These are phyloP conservation scores for Leptoteleia sp. DNA, from an alignment of 1,140 invertebrate species.

Conservation along the genomic window DNA sequence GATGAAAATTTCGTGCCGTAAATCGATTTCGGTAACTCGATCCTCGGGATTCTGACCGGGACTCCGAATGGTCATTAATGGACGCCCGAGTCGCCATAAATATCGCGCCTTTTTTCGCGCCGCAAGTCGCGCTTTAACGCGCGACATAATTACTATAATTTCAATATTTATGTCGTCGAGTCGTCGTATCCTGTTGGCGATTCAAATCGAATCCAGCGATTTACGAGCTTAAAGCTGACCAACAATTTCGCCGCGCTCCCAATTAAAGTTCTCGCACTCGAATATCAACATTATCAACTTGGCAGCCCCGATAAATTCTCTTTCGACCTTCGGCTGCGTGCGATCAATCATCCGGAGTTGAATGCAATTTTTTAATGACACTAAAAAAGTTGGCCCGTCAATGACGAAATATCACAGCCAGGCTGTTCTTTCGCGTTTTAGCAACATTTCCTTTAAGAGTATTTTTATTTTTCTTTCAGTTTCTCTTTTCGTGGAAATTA, in stretches of 20 bases:
- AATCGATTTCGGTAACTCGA: conserved; percentile 48
- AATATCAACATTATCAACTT: conserved; percentile 12
- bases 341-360: background rate
- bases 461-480: no score
- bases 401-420: no score
- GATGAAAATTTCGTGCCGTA: conserved; percentile 7
- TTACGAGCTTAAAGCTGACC: conserved; percentile 2
- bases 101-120: conserved; percentile 19
- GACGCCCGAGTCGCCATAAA: conserved; percentile 8
- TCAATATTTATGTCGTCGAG: conserved; percentile 20
- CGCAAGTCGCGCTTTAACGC: conserved; percentile 5
- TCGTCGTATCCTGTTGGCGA: conserved; percentile 9
- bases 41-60: conserved; percentile 14
- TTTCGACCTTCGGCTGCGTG: no score
- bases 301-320: background rate
- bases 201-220: conserved; percentile 12
- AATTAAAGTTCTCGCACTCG: no score
- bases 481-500: no score
- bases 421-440: no score
- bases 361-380: background rate
- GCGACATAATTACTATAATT: conserved; percentile 33
- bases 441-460: no score
- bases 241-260: conserved; percentile 1
- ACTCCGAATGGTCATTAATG: conserved; percentile 46
- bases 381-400: no score